Evolutionary conservation across 2,797 vertebrate species (phyloP).

Genomic region (Masticophis lateralis): DNA sequence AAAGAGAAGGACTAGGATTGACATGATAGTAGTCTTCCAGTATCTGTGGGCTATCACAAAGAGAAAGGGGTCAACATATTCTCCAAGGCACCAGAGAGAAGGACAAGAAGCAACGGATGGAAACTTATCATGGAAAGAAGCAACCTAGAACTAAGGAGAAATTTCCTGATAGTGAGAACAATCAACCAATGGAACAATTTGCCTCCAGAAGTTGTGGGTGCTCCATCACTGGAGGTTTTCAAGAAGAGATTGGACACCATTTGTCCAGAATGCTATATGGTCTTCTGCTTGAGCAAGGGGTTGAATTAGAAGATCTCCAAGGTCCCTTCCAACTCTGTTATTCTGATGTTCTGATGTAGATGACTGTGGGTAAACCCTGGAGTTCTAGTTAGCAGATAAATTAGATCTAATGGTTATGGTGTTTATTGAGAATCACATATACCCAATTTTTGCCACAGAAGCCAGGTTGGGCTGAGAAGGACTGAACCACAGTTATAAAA

Average conservation of each 20-base stretch:
- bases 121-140: neutral
- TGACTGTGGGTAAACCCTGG: neutral
- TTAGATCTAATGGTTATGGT: neutral
- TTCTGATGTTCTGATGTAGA: neutral
- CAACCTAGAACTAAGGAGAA: neutral
- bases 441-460: neutral
- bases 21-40: neutral
- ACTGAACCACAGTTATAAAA: neutral
- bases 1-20: too few species aligned
- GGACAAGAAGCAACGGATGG: neutral
- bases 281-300: neutral
- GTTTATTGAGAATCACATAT: neutral
- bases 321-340: neutral
- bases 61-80: neutral
- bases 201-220: neutral
- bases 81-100: neutral
- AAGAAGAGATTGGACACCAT: neutral
- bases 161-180: neutral
- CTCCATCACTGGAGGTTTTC: neutral
- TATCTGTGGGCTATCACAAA: neutral
- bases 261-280: neutral
- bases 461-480: neutral
- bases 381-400: neutral
- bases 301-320: neutral
- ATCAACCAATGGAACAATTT: neutral